Evolutionary conservation across 1,140 invertebrate species (phyloP).

Genomic region (Drosophila varians): DNA sequence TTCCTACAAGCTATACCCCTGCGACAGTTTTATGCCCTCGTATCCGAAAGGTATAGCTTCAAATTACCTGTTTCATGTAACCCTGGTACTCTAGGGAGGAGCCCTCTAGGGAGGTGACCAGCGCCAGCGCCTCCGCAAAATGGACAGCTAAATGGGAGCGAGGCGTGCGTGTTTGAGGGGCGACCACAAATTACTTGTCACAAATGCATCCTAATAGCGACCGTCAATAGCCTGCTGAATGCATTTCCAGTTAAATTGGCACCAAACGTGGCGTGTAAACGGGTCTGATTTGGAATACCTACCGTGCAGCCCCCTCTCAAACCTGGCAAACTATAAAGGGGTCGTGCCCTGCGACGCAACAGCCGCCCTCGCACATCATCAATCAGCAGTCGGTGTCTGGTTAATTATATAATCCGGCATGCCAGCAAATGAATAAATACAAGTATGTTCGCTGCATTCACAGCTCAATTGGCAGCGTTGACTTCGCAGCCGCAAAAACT

Average conservation of each 20-base stretch:
- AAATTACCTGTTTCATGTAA: too few species aligned
- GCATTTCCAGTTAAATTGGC: constrained; percentile 17
- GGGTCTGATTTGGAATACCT: too few species aligned
- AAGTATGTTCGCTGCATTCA: not conserved
- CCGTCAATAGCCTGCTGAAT: not conserved
- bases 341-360: not conserved
- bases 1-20: too few species aligned
- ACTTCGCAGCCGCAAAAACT: not conserved
- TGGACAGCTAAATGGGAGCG: not conserved
- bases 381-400: not conserved
- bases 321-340: too few species aligned
- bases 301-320: constrained; percentile 1
- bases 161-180: not conserved
- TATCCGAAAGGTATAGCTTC: too few species aligned
- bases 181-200: not conserved
- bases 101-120: too few species aligned
- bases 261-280: too few species aligned
- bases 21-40: too few species aligned
- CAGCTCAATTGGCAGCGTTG: not conserved
- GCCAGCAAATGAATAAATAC: not conserved
- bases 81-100: too few species aligned
- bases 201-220: not conserved
- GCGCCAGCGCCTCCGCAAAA: too few species aligned
- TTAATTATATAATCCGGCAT: not conserved
- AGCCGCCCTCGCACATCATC: not conserved